These are phyloP conservation scores for Peromyscus maniculatus DNA, from an alignment of 2,113 vertebrate species.

Conservation along the genomic window DNA sequence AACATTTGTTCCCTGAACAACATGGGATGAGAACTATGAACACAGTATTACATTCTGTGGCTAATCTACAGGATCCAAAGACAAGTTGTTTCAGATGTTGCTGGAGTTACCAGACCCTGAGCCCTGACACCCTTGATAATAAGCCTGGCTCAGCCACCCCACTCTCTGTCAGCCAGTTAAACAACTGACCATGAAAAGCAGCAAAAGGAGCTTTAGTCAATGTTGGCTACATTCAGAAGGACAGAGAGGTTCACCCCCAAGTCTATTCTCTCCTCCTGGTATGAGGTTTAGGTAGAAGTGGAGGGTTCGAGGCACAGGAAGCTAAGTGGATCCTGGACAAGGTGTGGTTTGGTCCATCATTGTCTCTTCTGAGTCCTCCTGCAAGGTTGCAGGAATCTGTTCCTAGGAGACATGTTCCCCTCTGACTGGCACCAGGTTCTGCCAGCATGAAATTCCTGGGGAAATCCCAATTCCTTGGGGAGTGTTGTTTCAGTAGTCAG, in stretches of 20 bases:
- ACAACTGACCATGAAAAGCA: not conserved
- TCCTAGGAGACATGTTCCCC: not conserved
- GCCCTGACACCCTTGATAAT: not conserved
- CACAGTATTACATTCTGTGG: not conserved
- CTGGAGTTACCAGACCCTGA: not conserved
- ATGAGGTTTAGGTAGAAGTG: not conserved
- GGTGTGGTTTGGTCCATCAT: not conserved
- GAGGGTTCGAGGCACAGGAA: not conserved
- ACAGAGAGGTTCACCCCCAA: not conserved
- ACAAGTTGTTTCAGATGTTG: not conserved
- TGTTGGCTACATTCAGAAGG: not conserved
- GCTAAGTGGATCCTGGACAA: not conserved
- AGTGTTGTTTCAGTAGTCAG: not conserved
- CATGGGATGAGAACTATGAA: not conserved
- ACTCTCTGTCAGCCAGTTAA: not conserved
- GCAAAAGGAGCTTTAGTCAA: not conserved
- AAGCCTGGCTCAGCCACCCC: too few species aligned
- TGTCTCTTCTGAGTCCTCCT: too few species aligned
- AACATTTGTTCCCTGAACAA: not conserved
- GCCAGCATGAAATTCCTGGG: not conserved
- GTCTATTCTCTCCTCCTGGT: not conserved
- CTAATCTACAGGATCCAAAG: not conserved
- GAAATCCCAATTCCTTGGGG: not conserved
- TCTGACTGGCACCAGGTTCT: not conserved
- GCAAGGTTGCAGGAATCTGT: not conserved